Base-by-base conservation (phyloP, 1,140 invertebrate species). In the Helicorthomorpha holstii region DNA sequence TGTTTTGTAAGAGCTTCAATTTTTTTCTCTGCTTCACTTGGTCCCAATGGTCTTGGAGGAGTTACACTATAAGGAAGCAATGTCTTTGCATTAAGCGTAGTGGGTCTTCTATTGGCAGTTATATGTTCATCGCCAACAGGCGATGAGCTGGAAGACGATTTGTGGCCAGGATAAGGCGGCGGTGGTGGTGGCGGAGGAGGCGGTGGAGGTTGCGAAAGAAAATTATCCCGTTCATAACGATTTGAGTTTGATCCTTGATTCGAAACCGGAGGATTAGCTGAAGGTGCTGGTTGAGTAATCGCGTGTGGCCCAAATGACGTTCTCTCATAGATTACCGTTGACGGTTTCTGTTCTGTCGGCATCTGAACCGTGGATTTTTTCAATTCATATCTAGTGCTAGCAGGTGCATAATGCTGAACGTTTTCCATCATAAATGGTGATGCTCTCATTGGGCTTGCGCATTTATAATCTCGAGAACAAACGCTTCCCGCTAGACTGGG, bases 11-110 rank as follows among this genome's bases (percentile, higher is more conserved):
- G 55, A 38, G 65, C 68, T 46, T 67, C 66, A 49, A 71, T 55
- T 56, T 70, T 71, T 53, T 63, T 60, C 56, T 71, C 69, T 12
- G 68, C 68, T 48, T 70, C 68, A 23, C 63, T 66, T 25, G 63
- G 64, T 22, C 68, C 67, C 42, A 60, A 49, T 24, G 57, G 57
- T 46, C 61, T 54, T 27, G 65, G 65, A 34, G 86, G 85, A 29
- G 87, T 91, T 16, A 92, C 81, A 69, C 84, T 90, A 59, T 87
- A 92, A 1, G 85, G 85, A 45, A 92, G 66, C 34, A 89, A 64
- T 60, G 81, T 80, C 66, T 89, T 85, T 1, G 78, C 77, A 58
- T 66, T 62, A 26, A 63, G 10, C 49, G 48, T 26, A 50, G 51
- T 27, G 56, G 48, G 25, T 55, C 27, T 23, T 7, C 29, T 34